Evolutionary conservation across 2,888 invertebrate genomes (phyloP), one percentile per base, ranked within the genome.

Genomic region (Steromphala cineraria): DNA sequence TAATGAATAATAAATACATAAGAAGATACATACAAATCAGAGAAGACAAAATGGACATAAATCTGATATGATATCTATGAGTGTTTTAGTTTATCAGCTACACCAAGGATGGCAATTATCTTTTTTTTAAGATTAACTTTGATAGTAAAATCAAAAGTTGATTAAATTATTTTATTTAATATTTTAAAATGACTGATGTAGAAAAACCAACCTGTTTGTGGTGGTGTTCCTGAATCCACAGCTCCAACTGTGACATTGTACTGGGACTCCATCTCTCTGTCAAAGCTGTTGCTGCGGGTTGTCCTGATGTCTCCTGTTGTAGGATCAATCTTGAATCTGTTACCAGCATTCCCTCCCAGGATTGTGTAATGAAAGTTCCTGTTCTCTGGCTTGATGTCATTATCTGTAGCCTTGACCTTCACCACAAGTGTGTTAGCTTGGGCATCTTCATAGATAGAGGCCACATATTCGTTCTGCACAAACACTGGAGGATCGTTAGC

Each of bases 401-500:
- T 84, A 83, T 92, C 93, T 19, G 95, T 96, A 0, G 98, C 98
- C 5, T 96, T 95, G n/a, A 98, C 94, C 0, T 96, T 96, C 95
- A 97, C 96, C 15, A 98, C 96, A 85, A 95, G 96, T 0, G 97
- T 96, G 81, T 96, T 96, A 0, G 96, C 95, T 0, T 96, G 96
- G 92, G 97, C 97, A 91, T 98, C 98, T 94, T 98, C 98, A 80
- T 95, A 95, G 0, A 98, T 96, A 85, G 96, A 95, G 0, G 97
- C 98, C 62, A 81, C 17, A 92, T 98, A 98, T 24, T 95, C 92
- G 75, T 95, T 95, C 89, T 96, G 95, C n/a, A 96, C 93, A 92
- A 99, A 99, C 92, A 97, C 97, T 0, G 98, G 98, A 0, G 98
- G 98, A 94, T 98, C 98, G 92, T 98, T 98, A 24, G 98, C 98